Percentiles rank a stretch among this genome's conserved stretches.
Evolutionary conservation across 2,888 invertebrate species (phyloP).

Genomic region (Euzophera pinguis): DNA sequence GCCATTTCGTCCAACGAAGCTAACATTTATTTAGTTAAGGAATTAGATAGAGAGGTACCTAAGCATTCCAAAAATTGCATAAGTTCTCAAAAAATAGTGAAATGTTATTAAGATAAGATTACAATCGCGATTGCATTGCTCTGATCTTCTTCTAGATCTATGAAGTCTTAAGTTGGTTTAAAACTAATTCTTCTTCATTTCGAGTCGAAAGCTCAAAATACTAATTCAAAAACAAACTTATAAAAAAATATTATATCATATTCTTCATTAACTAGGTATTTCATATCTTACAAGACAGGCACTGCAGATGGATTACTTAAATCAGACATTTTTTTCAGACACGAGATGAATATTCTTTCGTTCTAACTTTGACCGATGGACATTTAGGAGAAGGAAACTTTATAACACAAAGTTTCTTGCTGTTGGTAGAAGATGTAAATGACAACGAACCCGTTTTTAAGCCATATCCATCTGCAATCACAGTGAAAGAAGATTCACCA

Average conservation of each 20-base stretch:
- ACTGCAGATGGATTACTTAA: background rate
- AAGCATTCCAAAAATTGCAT: too few relatives aligned
- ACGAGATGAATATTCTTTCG: conserved; percentile 92
- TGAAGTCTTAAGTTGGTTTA: too few relatives aligned
- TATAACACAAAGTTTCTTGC: conserved; percentile 92
- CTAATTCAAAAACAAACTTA: too few relatives aligned
- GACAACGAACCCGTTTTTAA: conserved; percentile 94
- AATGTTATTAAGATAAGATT: too few relatives aligned
- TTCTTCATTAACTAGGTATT: too few relatives aligned
- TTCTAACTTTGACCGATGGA: conserved; percentile 93
- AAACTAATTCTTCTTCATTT: too few relatives aligned
- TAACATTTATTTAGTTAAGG: conserved; percentile 91
- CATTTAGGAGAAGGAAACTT: conserved; percentile 92
- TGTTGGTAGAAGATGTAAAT: conserved; percentile 94
- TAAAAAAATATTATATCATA: too few relatives aligned
- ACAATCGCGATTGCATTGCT: too few relatives aligned
- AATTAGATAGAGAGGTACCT: conserved; percentile 92
- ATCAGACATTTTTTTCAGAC: conserved; percentile 69
- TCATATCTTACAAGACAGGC: too few relatives aligned
- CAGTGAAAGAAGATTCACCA: conserved; percentile 87
- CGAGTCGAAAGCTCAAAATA: too few relatives aligned
- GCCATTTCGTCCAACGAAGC: conserved; percentile 90
- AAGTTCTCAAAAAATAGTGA: too few relatives aligned
- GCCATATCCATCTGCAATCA: conserved; percentile 90
- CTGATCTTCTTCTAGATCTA: too few relatives aligned